A percentile compares a stretch with the other conserved stretches of the same genome.
Evolutionary conservation across 2,888 invertebrate species (phyloP).

Genomic region (Matsumyia berberina): DNA sequence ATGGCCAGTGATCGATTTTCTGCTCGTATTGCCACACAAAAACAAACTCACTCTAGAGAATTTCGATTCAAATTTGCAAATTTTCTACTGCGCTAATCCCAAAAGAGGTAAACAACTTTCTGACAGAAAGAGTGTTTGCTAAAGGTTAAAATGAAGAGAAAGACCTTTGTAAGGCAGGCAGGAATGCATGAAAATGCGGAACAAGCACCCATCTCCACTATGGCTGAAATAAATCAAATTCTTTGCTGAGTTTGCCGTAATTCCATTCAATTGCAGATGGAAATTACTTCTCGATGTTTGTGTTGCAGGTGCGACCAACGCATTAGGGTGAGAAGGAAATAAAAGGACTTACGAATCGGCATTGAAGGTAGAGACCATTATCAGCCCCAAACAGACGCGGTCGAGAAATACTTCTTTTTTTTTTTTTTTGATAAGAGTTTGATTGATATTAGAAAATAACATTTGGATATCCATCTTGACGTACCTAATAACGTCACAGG

Average conservation of each 20-base stretch:
- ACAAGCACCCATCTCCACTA: neutral
- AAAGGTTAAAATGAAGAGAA: constrained; percentile 13
- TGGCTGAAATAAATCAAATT: constrained; percentile 46
- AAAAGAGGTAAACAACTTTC: constrained; percentile 67
- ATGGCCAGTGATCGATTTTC: constrained; percentile 54
- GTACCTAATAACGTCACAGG: no score
- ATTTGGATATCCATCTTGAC: no score
- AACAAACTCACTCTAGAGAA: constrained; percentile 4
- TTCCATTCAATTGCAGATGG: constrained; percentile 29
- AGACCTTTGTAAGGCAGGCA: constrained; percentile 14
- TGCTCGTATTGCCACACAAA: constrained; percentile 28
- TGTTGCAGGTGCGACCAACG: constrained; percentile 3
- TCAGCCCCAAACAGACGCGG: no score
- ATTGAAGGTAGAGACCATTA: no score
- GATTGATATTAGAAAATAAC: no score
- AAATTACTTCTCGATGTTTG: constrained; percentile 32
- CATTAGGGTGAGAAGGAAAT: constrained; percentile 22
- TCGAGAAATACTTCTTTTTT: no score
- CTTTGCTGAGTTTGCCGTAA: constrained; percentile 37
- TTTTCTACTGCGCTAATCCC: constrained; percentile 72
- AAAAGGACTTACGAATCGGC: no score
- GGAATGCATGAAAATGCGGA: constrained; percentile 11
- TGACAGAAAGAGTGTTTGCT: constrained; percentile 20
- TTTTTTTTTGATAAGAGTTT: no score
- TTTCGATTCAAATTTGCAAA: constrained; percentile 67